Evolutionary conservation across 1,140 invertebrate species (phyloP).

Genomic region (Brachionus sp.): DNA sequence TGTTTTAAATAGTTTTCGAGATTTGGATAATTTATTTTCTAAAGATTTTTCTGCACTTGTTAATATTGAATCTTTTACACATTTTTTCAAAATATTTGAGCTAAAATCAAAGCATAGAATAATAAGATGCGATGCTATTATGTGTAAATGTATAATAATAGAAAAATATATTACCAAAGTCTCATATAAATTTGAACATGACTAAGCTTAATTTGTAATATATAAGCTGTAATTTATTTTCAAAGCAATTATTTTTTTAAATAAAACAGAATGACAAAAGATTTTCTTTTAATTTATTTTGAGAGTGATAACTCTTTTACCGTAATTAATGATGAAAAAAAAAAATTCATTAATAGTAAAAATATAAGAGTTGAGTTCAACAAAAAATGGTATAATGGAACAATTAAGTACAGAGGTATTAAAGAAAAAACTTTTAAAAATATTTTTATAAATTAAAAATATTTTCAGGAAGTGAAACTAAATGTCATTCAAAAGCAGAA

Average conservation of each 20-base stretch:
- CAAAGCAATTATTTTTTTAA: conserved; percentile 14
- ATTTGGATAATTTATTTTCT: not conserved
- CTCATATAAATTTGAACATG: not conserved
- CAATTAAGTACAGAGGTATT: not conserved
- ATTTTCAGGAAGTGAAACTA: not conserved
- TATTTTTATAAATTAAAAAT: no score
- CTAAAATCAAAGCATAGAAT: not conserved
- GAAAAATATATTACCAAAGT: not conserved
- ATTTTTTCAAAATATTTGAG: not conserved
- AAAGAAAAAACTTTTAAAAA: no score
- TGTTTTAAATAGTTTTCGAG: not conserved
- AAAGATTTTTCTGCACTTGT: not conserved
- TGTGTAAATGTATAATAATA: conserved; percentile 2
- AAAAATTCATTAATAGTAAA: no score
- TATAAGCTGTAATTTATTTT: not conserved
- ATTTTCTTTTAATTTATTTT: conserved; percentile 1
- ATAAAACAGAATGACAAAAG: not conserved
- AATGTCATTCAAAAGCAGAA: not conserved
- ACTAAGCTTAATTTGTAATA: not conserved
- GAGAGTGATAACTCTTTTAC: not conserved
- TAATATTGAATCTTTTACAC: not conserved
- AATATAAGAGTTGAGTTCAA: no score
- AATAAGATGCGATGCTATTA: not conserved
- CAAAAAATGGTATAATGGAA: not conserved
- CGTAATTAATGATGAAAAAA: not conserved